Evolutionary conservation across 2,113 vertebrate genomes (phyloP), one percentile per base, ranked within the genome.

Genomic region (Monopterus albus): DNA sequence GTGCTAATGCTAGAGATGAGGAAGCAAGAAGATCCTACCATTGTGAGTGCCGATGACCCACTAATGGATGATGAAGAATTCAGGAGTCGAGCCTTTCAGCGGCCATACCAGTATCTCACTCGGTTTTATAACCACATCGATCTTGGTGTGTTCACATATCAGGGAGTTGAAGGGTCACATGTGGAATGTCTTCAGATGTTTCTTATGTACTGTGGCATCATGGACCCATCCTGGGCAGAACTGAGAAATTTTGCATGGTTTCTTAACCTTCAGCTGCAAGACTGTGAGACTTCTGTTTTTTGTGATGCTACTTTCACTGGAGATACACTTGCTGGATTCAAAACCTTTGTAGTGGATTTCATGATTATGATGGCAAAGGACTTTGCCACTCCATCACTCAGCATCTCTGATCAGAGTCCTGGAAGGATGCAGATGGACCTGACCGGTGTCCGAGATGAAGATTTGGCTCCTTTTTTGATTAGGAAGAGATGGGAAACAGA

Each of bases 331-430:
- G 55, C 26, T 0, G 96, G 98, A 25, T 99, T 99, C 89, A 98
- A 95, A 91, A 94, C 83, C 63, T 99, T 99, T 81, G 97, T 99
- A 3, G 97, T 99, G 3, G 81, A 93, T 56, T 99, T 98, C 88
- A 97, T 99, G 98, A 96, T 98, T 84, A 73, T 96, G 20, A 99
- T 99, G 98, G 97, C 98, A 0, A 95, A 95, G 43, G 98, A 99
- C 75, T 99, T 99, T 61, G 96, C 97, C 11, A 98, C 97, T 0
- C 96, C 96, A 0, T 97, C 96, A 2, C 93, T 97, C 1, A 91
- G 86, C 45, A 96, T 95, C 75, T 96, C 95, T 1, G 98, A 99
- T 76, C 92, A 99, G 46, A 99, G 97, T 65, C 93, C 95, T 0
- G 96, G 94, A 15, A 93, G 82, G n/a, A 40, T 45, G 15, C 17